phyloP scores from a whole-genome alignment of 2,888 invertebrate species.

The Leptinotarsa juncta region DNA sequence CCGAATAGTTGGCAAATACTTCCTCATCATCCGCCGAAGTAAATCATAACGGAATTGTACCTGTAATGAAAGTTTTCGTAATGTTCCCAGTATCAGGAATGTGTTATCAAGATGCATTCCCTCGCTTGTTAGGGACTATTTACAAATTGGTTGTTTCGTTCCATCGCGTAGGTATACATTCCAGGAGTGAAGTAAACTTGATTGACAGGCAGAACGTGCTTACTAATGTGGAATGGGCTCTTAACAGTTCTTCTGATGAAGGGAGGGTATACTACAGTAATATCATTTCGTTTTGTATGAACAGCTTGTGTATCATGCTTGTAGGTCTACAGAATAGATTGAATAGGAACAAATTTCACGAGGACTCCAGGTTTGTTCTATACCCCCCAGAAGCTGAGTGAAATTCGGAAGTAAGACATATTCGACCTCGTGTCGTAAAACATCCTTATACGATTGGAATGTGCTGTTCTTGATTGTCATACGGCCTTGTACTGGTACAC shows the following conservation, averaged over 20 bases:
- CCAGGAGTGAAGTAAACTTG: not conserved
- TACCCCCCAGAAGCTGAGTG: too few species aligned
- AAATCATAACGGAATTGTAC: conserved; percentile 17
- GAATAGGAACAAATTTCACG: not conserved
- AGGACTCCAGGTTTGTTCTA: not conserved
- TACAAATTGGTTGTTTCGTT: conserved; percentile 12
- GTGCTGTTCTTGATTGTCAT: too few species aligned
- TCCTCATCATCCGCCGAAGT: conserved; percentile 2
- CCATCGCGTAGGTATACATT: conserved; percentile 13
- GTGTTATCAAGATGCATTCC: conserved; percentile 49
- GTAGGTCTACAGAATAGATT: not conserved
- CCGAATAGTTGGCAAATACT: conserved; percentile 11
- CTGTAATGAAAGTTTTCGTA: conserved; percentile 48
- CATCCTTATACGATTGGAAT: too few species aligned
- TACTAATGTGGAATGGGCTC: not conserved
- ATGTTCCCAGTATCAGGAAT: conserved; percentile 48
- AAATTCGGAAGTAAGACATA: too few species aligned
- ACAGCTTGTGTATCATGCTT: not conserved
- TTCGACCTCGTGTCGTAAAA: too few species aligned
- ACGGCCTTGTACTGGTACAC: too few species aligned
- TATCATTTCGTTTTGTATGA: not conserved
- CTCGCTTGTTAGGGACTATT: conserved; percentile 26
- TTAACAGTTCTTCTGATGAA: not conserved
- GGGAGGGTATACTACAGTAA: not conserved
- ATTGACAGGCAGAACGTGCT: conserved; percentile 10